Conservation (phyloP, 2,113 vertebrate genomes). For the Zonotrichia leucophrys region DNA sequence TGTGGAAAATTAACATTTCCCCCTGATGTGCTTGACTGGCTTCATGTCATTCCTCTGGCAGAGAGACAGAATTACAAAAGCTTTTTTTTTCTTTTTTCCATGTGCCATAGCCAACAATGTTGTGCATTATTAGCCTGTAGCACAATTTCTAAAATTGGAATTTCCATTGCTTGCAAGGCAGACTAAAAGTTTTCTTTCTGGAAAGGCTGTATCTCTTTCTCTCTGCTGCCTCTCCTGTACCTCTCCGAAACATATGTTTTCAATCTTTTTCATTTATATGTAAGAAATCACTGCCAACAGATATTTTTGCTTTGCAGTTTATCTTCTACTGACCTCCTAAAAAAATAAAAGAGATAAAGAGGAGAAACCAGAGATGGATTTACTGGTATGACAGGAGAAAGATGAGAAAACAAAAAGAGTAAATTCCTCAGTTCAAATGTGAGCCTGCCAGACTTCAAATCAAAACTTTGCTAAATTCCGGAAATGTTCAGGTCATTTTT, state of each 20-base stretch:
- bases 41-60: background rate
- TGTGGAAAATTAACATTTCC: slow-evolving; percentile 21
- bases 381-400: background rate
- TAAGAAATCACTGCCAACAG: background rate
- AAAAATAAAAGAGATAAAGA: background rate
- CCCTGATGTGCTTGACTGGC: background rate
- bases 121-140: background rate
- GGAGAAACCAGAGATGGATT: background rate
- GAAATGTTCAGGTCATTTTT: slow-evolving; percentile 1
- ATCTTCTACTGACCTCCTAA: background rate
- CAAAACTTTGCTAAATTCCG: background rate
- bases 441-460: background rate
- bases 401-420: background rate
- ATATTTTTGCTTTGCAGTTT: background rate
- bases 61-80: slow-evolving; percentile 27
- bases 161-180: slow-evolving; percentile 61
- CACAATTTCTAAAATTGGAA: slow-evolving; percentile 53
- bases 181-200: slow-evolving; percentile 7
- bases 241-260: slow-evolving; percentile 23
- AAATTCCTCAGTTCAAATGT: background rate
- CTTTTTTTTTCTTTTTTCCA: background rate
- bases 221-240: background rate
- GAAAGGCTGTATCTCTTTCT: background rate
- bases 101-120: slow-evolving; percentile 45
- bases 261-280: background rate